phyloP scores from a whole-genome alignment of 2,888 invertebrate species.

The Malthinus seriepunctatus region DNA sequence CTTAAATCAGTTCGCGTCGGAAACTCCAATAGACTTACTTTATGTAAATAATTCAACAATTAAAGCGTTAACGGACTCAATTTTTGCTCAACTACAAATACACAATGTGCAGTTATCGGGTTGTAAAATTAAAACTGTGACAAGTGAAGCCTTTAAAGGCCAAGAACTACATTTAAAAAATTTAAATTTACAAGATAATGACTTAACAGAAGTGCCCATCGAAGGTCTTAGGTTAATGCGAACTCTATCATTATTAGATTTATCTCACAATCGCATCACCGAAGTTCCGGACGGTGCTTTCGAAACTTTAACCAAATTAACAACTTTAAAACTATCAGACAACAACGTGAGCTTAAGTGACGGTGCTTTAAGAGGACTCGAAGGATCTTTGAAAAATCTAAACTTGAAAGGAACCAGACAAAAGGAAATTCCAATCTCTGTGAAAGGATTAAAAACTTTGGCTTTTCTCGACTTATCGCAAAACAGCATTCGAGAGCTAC shows the following conservation, averaged over 20 bases:
- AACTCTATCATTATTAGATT: slow-evolving; percentile 77
- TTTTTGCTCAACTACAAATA: slow-evolving; percentile 71
- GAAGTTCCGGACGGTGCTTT: slow-evolving; percentile 78
- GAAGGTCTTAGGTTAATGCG: slow-evolving; percentile 68
- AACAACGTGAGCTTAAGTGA: slow-evolving; percentile 78
- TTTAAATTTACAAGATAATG: slow-evolving; percentile 84
- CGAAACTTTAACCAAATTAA: slow-evolving; percentile 68
- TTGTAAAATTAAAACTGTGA: slow-evolving; percentile 73
- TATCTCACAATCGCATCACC: slow-evolving; percentile 80
- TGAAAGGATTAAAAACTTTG: slow-evolving; percentile 74
- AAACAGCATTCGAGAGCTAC: slow-evolving; percentile 82
- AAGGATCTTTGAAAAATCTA: slow-evolving; percentile 81
- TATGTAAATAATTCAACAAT: slow-evolving; percentile 89
- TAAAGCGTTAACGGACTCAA: slow-evolving; percentile 65
- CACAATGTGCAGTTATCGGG: slow-evolving; percentile 85
- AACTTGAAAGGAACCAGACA: slow-evolving; percentile 87
- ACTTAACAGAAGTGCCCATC: slow-evolving; percentile 76
- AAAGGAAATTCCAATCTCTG: slow-evolving; percentile 77
- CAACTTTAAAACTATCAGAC: slow-evolving; percentile 84
- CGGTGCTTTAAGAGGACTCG: slow-evolving; percentile 77
- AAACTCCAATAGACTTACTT: slow-evolving; percentile 76
- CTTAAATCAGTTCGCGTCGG: slow-evolving; percentile 69
- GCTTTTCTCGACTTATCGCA: slow-evolving; percentile 90
- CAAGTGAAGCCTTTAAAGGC: slow-evolving; percentile 77
- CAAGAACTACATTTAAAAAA: slow-evolving; percentile 81